Percentiles rank a stretch among this genome's conserved stretches.
Conservation (phyloP, 1,140 invertebrate species). For the Phenacoccus solenopsis region DNA sequence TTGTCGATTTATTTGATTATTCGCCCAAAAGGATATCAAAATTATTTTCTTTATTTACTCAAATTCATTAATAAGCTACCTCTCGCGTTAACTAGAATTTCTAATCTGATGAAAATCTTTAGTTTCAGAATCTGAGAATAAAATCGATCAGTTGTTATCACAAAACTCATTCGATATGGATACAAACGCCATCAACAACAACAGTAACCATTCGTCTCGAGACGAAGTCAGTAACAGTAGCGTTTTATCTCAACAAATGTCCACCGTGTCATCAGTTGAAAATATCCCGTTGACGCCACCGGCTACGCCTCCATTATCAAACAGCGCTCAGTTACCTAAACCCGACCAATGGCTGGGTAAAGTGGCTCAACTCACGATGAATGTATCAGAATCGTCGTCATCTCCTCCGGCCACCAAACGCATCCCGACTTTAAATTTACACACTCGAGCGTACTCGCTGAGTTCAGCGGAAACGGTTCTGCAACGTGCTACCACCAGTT, state of each 20-base stretch:
- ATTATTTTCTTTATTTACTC: no score
- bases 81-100: no score
- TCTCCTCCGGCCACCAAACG: conserved; percentile 35
- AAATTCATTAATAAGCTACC: no score
- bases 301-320: conserved; percentile 32
- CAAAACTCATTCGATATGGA: no score
- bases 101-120: no score
- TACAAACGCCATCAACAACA: neutral
- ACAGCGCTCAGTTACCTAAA: conserved; percentile 42
- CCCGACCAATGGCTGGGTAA: conserved; percentile 66
- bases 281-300: conserved; percentile 17
- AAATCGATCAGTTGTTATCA: no score
- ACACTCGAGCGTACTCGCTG: conserved; percentile 46
- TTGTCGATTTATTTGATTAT: no score
- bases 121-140: no score
- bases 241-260: neutral
- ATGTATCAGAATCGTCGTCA: conserved; percentile 21
- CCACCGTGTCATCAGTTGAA: neutral
- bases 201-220: neutral
- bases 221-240: neutral
- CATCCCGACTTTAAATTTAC: conserved; percentile 38
- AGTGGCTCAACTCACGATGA: conserved; percentile 37
- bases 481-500: conserved; percentile 26
- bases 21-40: no score
- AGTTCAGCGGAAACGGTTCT: conserved; percentile 29